Conservation (phyloP, 2,797 vertebrate species). For the Petrocephalus sullivani region DNA sequence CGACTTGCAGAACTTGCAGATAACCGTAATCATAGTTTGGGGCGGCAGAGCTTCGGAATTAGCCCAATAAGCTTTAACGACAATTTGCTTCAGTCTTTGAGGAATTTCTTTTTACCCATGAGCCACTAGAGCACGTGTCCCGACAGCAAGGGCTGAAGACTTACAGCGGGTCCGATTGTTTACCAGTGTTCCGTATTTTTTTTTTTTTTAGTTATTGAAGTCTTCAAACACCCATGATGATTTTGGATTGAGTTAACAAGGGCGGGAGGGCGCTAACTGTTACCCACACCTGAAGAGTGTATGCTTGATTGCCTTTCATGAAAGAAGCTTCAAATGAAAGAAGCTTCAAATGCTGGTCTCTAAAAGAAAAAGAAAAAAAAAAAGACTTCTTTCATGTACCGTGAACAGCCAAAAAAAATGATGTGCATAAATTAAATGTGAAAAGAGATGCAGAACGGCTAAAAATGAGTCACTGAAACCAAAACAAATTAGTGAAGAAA, state of each 20-base stretch:
- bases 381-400: not conserved
- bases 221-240: not conserved
- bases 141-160: not conserved
- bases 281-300: not conserved
- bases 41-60: not conserved
- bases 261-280: not conserved
- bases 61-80: not conserved
- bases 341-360: not conserved
- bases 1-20: not conserved
- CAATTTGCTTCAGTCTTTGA: not conserved
- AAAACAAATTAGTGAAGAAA: not conserved
- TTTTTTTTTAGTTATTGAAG: not conserved
- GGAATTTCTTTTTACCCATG: not conserved
- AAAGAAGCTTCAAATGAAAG: not conserved
- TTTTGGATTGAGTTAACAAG: not conserved
- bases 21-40: not conserved
- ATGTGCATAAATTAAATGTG: not conserved
- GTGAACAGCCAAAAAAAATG: not conserved
- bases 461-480: not conserved
- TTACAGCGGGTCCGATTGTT: not conserved
- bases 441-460: not conserved
- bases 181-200: not conserved
- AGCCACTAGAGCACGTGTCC: not conserved
- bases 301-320: not conserved
- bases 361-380: not conserved